Base-by-base conservation (phyloP, 1,140 invertebrate genomes). In the Microvelia longipes region DNA sequence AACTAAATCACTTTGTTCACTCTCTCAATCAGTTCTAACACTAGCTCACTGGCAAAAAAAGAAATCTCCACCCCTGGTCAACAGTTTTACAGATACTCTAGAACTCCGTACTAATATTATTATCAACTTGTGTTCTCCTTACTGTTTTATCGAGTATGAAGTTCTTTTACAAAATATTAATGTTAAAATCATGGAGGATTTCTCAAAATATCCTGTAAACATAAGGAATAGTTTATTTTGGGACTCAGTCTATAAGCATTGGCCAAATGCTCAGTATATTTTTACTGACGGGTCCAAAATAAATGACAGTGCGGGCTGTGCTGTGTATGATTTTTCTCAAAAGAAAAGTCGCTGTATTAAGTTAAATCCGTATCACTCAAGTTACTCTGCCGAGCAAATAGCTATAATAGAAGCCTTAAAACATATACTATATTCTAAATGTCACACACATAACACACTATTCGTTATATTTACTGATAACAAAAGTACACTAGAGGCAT, bases 231-330 rank as follows among this genome's bases (percentile, higher is more conserved):
- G 35, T 50, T 11, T 50, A 11, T 50, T 50, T 50, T 50, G 35
- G 35, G 35, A 50, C 19, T 11, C 5, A 68, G 11, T 50, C n/a
- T 24, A 14, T 35, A 13, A 68, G 15, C 5, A 24, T 24, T 68
- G 24, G 27, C 28, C 30, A 30, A 24, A 29, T 24, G n/a, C 27
- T 2, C n/a, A 68, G 30, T 68, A 29, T 50, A 68, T 68, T 14
- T 68, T 11, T n/a, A 68, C 67, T n/a, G 29, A 68, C 67, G 67
- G 67, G 14, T 68, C 67, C 28, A 28, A 29, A 30, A 19, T 68
- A 29, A 29, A 35, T n/a, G 29, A 68, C n/a, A 27, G 29, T 1
- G 26, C 30, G 11, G 67, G 67, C 24, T 68, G 67, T 68, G 67
- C 67, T 1, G 14, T 30, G 1, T 68, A 11, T 19, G 19, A 50